phyloP scores from a whole-genome alignment of 2,113 vertebrate genomes.

The Sinocyclocheilus rhinocerous region DNA sequence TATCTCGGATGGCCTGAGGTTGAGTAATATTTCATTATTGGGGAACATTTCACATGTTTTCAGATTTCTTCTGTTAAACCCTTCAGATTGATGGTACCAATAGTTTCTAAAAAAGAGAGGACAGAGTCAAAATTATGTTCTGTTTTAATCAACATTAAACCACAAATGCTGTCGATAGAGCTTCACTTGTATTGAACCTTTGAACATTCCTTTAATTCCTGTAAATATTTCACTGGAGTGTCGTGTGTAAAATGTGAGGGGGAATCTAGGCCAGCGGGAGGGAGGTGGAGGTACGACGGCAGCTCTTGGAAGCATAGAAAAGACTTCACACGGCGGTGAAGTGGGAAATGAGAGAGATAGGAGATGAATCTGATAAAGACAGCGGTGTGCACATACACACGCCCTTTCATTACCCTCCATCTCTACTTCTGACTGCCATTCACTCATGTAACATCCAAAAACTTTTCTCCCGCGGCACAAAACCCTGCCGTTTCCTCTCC shows the following conservation, averaged over 20 bases:
- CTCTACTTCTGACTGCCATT: constrained; percentile 37
- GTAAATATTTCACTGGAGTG: constrained; percentile 66
- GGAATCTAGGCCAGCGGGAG: constrained; percentile 27
- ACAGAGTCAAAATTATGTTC: background rate
- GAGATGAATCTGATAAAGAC: constrained; percentile 65
- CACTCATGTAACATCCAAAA: constrained; percentile 60
- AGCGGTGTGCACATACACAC: constrained; percentile 55
- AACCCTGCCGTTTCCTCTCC: constrained; percentile 57
- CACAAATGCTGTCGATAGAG: background rate
- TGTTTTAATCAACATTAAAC: background rate
- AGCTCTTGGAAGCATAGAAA: constrained; percentile 38
- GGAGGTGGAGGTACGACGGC: background rate
- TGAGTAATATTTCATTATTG: background rate
- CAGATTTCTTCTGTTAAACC: background rate
- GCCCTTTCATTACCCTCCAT: constrained; percentile 41
- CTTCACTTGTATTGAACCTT: background rate
- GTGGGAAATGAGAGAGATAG: constrained; percentile 68
- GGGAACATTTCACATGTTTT: background rate
- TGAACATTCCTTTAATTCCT: constrained; percentile 60
- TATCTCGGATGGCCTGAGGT: background rate
- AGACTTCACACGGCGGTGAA: constrained; percentile 63
- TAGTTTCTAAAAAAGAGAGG: background rate
- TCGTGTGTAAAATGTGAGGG: constrained; percentile 54
- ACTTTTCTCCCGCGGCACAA: constrained; percentile 63
- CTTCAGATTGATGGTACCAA: background rate